Conservation (phyloP, 2,888 invertebrate genomes). For the Phania funesta region DNA sequence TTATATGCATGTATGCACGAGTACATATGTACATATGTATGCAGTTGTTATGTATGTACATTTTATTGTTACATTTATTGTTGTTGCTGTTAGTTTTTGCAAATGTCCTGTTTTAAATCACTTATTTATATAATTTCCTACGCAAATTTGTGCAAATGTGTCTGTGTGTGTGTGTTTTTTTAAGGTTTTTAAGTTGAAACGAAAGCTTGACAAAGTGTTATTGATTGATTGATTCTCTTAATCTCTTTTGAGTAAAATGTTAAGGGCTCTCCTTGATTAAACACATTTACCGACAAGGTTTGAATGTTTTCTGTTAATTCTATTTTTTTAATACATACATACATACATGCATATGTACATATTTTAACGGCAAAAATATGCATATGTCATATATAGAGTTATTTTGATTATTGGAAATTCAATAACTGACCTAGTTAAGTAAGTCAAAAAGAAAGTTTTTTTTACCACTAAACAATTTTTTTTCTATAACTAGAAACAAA, state of each 20-base stretch:
- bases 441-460: constrained; percentile 28
- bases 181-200: not conserved
- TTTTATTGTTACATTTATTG: not conserved
- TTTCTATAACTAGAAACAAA: not conserved
- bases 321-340: too few species aligned
- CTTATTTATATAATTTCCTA: constrained; percentile 57
- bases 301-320: not conserved
- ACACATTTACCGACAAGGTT: not conserved
- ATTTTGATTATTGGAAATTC: constrained; percentile 72
- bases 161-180: not conserved
- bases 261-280: not conserved
- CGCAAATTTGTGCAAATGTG: not conserved
- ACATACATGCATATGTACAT: too few species aligned
- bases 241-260: not conserved
- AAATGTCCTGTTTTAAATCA: constrained; percentile 47
- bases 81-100: constrained; percentile 1
- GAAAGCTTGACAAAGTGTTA: not conserved
- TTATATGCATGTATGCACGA: not conserved
- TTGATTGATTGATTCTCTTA: not conserved
- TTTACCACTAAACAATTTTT: not conserved
- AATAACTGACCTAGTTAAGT: constrained; percentile 78
- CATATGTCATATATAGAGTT: constrained; percentile 32
- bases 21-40: not conserved
- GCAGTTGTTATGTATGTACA: not conserved
- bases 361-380: constrained; percentile 29